Conservation (phyloP, 2,797 vertebrate species). For the Phoeniculus purpureus region DNA sequence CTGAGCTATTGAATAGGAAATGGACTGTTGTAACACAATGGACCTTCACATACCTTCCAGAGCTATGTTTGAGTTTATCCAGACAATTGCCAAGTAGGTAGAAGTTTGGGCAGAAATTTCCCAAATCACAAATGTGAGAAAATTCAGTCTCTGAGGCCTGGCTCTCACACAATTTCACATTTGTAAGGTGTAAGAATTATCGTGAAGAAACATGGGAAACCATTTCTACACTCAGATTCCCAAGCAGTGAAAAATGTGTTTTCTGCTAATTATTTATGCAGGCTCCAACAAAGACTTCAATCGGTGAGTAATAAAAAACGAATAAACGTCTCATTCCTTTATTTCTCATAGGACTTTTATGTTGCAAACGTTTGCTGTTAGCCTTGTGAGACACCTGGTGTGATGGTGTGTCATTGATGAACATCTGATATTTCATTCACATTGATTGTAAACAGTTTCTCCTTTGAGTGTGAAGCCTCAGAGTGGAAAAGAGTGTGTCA, state of each 20-base stretch:
- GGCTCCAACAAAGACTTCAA: background rate
- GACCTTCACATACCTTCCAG: background rate
- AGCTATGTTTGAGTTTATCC: background rate
- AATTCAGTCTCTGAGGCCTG: background rate
- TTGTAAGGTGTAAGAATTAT: background rate
- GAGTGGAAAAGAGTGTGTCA: background rate
- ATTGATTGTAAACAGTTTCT: conserved; percentile 3
- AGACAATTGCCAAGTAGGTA: background rate
- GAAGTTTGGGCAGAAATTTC: background rate
- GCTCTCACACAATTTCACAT: background rate
- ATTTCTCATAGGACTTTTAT: background rate
- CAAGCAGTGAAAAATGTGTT: background rate
- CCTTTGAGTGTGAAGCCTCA: background rate
- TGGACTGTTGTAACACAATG: background rate
- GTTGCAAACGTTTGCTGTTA: conserved; percentile 8
- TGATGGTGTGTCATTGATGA: background rate
- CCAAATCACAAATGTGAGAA: background rate
- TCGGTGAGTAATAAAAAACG: background rate
- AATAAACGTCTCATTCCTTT: background rate
- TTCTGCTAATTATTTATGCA: background rate
- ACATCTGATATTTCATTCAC: background rate
- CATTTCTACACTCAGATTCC: background rate
- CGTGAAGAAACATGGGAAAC: background rate
- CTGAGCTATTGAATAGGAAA: background rate
- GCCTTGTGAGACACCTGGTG: background rate